Conservation (phyloP, 1,140 invertebrate species). For the Habropoda laboriosa region DNA sequence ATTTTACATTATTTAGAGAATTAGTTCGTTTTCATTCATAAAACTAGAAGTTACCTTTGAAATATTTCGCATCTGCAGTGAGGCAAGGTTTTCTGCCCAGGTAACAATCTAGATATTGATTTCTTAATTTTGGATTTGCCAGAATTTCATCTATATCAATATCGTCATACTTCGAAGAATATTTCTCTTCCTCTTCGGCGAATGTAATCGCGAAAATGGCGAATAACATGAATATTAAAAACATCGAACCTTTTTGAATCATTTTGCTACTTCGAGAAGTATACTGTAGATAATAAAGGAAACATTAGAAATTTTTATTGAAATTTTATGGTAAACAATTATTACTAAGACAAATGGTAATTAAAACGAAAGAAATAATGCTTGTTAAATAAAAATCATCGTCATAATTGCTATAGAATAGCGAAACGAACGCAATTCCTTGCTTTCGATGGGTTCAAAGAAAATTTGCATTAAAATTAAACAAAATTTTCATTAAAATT, state of each 20-base stretch:
- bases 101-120: slow-evolving; percentile 54
- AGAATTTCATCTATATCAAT: slow-evolving; percentile 55
- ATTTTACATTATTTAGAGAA: background rate
- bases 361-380: no score
- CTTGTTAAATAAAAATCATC: no score
- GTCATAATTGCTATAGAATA: no score
- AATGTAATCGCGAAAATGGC: background rate
- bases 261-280: background rate
- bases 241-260: background rate
- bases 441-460: no score
- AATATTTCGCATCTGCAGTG: slow-evolving; percentile 57
- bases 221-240: background rate
- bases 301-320: background rate
- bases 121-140: slow-evolving; percentile 34
- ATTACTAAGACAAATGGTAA: no score
- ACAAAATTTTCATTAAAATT: no score
- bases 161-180: slow-evolving; percentile 53
- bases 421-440: no score
- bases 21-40: background rate
- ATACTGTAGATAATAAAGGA: background rate
- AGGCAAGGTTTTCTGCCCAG: slow-evolving; percentile 42
- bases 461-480: no score
- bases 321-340: background rate
- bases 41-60: slow-evolving; percentile 48
- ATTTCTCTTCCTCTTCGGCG: slow-evolving; percentile 2